Base-by-base conservation (phyloP, 2,113 vertebrate genomes). In the Sisor rabdophorus region DNA sequence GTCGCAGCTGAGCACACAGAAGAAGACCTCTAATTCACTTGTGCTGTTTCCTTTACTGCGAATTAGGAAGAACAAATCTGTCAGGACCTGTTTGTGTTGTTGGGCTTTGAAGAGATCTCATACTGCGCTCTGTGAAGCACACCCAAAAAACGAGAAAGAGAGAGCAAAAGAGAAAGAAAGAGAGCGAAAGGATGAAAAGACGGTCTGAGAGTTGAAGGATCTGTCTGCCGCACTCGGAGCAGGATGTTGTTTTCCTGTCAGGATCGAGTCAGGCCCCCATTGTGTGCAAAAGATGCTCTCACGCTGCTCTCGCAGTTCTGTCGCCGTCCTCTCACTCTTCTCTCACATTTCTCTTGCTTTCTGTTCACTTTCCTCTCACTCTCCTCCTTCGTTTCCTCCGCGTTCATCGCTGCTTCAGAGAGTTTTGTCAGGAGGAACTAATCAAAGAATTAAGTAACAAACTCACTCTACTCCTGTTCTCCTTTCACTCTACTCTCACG, bases 11-110 rank as follows among this genome's bases (percentile, higher is more conserved):
- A 89, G 87, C 86, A 87, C 83, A 89, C 84, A 88, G 87, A 83
- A 81, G 80, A 86, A 85, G 87, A 85, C 85, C 84, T 79, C 85
- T 87, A 83, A 89, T 91, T 85, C 80, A 88, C 88, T 89, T 86
- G 87, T 88, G 87, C 80, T 87, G 80, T 91, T 88, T 87, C 83
- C 82, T 81, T 83, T 89, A 90, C 87, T 87, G 84, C 80, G 74
- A 86, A 81, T 85, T 83, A 81, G 83, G 80, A 84, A 86, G 88
- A 88, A 88, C 85, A 86, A 89, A 91, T 91, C 88, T 91, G 91
- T 92, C 90, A 90, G 88, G 86, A 86, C 89, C 87, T 90, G 89
- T 92, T 91, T 92, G 87, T 89, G 84, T 86, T 92, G 88, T 90
- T 90, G 88, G 77, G 77, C 86, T 91, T 89, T 88, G 85, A 90